Evolutionary conservation across 2,797 vertebrate genomes (phyloP).

Genomic region (Lithobates pipiens): DNA sequence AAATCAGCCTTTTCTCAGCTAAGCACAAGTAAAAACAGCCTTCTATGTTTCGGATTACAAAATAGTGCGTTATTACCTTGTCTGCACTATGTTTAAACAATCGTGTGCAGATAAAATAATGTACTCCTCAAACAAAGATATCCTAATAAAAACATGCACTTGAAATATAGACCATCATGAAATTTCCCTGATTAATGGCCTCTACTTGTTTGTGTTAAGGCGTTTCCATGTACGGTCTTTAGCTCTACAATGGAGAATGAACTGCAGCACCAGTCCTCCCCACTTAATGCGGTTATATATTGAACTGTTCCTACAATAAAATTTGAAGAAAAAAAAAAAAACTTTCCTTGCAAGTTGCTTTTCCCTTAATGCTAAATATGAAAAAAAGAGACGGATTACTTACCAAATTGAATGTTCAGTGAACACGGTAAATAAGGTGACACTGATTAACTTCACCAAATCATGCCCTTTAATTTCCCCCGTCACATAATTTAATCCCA

Average conservation of each 20-base stretch:
- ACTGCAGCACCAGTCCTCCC: neutral
- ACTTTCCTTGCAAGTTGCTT: neutral
- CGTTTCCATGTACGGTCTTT: constrained; percentile 29
- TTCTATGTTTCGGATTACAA: neutral
- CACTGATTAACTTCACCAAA: too few relatives aligned
- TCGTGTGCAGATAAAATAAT: neutral
- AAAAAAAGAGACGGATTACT: too few relatives aligned
- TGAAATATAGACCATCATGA: neutral
- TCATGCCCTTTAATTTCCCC: too few relatives aligned
- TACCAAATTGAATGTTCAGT: too few relatives aligned
- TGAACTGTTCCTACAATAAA: neutral
- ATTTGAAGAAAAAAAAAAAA: too few relatives aligned
- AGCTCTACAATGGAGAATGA: neutral
- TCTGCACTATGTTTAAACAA: constrained; percentile 27
- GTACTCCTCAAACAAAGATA: neutral
- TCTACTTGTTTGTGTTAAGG: neutral
- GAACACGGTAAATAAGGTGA: too few relatives aligned
- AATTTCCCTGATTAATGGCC: constrained; percentile 19
- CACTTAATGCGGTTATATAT: neutral
- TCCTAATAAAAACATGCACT: neutral
- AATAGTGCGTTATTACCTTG: constrained; percentile 33
- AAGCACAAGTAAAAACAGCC: neutral
- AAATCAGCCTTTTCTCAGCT: neutral
- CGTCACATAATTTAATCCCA: too few relatives aligned
- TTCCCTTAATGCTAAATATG: neutral